Conservation (phyloP, 2,113 vertebrate species). For the Misgurnus anguillicaudatus region DNA sequence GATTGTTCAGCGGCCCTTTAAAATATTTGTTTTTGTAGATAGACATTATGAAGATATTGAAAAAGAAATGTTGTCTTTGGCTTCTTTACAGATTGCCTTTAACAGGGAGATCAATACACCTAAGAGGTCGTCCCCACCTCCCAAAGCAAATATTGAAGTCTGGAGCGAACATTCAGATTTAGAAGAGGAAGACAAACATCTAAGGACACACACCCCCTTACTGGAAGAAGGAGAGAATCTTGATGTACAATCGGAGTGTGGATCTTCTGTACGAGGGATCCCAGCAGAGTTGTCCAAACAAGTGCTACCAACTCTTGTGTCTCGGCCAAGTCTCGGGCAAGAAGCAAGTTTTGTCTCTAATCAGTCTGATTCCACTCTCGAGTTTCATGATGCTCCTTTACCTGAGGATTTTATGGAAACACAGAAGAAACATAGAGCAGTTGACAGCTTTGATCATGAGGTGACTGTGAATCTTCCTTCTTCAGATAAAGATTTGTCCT, state of each 20-base stretch:
- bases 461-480: conserved; percentile 61
- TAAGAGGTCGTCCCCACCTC: conserved; percentile 55
- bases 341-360: conserved; percentile 73
- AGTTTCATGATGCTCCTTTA: conserved; percentile 81
- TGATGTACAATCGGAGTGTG: conserved; percentile 49
- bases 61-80: background rate
- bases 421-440: conserved; percentile 47
- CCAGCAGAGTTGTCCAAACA: conserved; percentile 60
- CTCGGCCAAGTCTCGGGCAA: conserved; percentile 60
- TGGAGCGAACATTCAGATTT: conserved; percentile 63
- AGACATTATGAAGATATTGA: too few relatives aligned
- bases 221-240: conserved; percentile 52
- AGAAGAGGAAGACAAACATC: conserved; percentile 51
- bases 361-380: conserved; percentile 79
- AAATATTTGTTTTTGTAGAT: too few relatives aligned
- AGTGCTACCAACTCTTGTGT: conserved; percentile 51
- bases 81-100: conserved; percentile 66
- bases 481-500: conserved; percentile 22
- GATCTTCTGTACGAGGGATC: conserved; percentile 48
- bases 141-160: conserved; percentile 55
- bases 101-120: conserved; percentile 65
- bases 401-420: conserved; percentile 65
- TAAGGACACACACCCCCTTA: conserved; percentile 43
- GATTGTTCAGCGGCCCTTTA: background rate
- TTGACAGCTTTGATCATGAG: conserved; percentile 70